phyloP scores from a whole-genome alignment of 2,888 invertebrate genomes.

The Pharmacophagus antenor region DNA sequence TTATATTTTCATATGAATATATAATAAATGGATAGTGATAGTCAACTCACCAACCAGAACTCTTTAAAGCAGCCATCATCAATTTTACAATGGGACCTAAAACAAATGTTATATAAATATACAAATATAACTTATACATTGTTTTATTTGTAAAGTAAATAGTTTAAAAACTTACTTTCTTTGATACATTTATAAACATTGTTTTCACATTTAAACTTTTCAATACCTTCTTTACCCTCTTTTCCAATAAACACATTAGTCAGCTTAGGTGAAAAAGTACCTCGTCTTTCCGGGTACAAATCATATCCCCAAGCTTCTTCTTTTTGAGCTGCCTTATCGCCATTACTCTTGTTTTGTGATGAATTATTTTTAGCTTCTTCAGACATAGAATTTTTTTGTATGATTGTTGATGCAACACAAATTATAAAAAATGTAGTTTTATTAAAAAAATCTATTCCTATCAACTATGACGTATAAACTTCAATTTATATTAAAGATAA shows the following conservation, averaged over 20 bases:
- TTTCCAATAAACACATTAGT: constrained; percentile 80
- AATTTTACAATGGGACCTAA: constrained; percentile 89
- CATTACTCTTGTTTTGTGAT: constrained; percentile 13
- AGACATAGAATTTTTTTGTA: constrained; percentile 3
- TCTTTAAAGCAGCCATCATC: constrained; percentile 91
- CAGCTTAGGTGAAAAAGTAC: constrained; percentile 79
- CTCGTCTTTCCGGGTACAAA: constrained; percentile 90
- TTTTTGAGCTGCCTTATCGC: constrained; percentile 37
- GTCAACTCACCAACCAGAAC: constrained; percentile 87
- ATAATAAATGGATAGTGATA: background rate
- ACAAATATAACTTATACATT: background rate
- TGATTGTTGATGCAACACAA: background rate
- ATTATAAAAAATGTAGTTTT: too few relatives aligned
- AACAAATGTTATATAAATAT: constrained; percentile 4
- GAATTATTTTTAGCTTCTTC: constrained; percentile 28
- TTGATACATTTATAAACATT: constrained; percentile 88
- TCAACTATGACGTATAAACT: too few relatives aligned
- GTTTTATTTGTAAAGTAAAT: constrained; percentile 1
- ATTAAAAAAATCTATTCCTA: too few relatives aligned
- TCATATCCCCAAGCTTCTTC: constrained; percentile 86
- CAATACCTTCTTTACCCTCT: constrained; percentile 85
- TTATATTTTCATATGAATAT: background rate
- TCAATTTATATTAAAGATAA: too few relatives aligned
- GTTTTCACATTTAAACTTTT: constrained; percentile 89
- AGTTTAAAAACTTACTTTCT: constrained; percentile 79